Evolutionary conservation across 2,888 invertebrate genomes (phyloP).

Genomic region (Polietes domitor): DNA sequence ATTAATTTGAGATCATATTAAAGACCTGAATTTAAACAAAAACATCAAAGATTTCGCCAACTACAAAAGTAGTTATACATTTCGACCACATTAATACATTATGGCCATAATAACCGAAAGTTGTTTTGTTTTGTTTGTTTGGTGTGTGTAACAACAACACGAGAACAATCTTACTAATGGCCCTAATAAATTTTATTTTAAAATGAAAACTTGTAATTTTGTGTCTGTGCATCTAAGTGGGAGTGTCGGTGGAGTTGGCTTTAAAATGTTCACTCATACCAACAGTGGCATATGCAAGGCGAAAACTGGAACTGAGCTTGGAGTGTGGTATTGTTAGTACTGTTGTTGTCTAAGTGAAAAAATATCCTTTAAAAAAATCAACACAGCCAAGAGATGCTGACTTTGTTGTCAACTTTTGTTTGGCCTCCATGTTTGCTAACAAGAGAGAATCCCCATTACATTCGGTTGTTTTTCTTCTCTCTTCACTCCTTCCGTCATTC

Average conservation of each 20-base stretch:
- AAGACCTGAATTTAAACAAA: slow-evolving; percentile 3
- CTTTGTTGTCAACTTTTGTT: slow-evolving; percentile 59
- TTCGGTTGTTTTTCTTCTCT: slow-evolving; percentile 39
- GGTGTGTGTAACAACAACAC: slow-evolving; percentile 13
- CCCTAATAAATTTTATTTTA: slow-evolving; percentile 81
- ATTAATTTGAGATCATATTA: too few species aligned
- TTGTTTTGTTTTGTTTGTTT: slow-evolving; percentile 31
- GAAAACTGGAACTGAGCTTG: background rate
- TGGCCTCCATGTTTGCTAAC: slow-evolving; percentile 57
- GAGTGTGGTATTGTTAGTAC: background rate
- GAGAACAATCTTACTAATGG: slow-evolving; percentile 79
- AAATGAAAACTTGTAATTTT: slow-evolving; percentile 81
- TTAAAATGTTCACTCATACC: background rate
- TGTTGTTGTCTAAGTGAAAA: slow-evolving; percentile 23
- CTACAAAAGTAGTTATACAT: background rate
- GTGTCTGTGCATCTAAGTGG: slow-evolving; percentile 40
- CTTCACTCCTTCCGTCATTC: too few species aligned
- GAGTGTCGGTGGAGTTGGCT: background rate
- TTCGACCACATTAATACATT: slow-evolving; percentile 25
- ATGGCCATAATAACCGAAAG: slow-evolving; percentile 40
- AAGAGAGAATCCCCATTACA: background rate
- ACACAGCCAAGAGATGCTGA: slow-evolving; percentile 47
- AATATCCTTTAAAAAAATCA: background rate
- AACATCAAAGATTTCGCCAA: slow-evolving; percentile 6
- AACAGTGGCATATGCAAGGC: background rate